Conservation (phyloP, 2,888 invertebrate species). For the Drosophila bunnanda region DNA sequence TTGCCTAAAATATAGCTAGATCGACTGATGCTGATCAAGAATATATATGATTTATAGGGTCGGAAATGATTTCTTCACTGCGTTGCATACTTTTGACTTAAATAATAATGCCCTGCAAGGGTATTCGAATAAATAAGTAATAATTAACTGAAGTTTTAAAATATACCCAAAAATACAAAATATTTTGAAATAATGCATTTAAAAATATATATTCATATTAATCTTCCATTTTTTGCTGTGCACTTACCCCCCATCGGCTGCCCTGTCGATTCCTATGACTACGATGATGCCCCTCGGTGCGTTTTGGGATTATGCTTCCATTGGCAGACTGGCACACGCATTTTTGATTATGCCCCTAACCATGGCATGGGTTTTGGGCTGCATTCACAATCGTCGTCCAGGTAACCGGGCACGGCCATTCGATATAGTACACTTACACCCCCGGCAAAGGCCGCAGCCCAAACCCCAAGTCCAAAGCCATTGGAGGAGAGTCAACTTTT, state of each 20-base stretch:
- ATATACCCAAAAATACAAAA: too few species aligned
- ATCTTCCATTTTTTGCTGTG: constrained; percentile 5
- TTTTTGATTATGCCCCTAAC: constrained; percentile 62
- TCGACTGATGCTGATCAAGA: too few species aligned
- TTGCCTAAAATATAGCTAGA: too few species aligned
- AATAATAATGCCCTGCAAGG: too few species aligned
- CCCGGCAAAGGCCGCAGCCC: constrained; percentile 16
- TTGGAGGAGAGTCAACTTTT: constrained; percentile 56
- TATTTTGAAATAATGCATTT: too few species aligned
- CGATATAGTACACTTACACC: constrained; percentile 27
- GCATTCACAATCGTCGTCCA: constrained; percentile 61
- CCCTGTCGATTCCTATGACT: constrained; percentile 20
- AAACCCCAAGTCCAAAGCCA: constrained; percentile 13
- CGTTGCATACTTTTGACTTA: too few species aligned
- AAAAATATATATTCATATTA: too few species aligned
- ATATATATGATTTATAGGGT: too few species aligned
- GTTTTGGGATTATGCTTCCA: constrained; percentile 58
- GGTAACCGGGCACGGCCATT: constrained; percentile 42
- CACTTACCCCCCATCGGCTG: neutral
- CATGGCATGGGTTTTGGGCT: constrained; percentile 31
- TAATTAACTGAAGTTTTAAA: too few species aligned
- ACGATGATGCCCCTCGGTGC: constrained; percentile 46
- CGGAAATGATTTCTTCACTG: too few species aligned
- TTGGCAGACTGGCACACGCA: constrained; percentile 62
- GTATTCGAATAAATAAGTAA: too few species aligned